Base-by-base conservation (phyloP, 2,113 vertebrate genomes). In the Sialia sialis region DNA sequence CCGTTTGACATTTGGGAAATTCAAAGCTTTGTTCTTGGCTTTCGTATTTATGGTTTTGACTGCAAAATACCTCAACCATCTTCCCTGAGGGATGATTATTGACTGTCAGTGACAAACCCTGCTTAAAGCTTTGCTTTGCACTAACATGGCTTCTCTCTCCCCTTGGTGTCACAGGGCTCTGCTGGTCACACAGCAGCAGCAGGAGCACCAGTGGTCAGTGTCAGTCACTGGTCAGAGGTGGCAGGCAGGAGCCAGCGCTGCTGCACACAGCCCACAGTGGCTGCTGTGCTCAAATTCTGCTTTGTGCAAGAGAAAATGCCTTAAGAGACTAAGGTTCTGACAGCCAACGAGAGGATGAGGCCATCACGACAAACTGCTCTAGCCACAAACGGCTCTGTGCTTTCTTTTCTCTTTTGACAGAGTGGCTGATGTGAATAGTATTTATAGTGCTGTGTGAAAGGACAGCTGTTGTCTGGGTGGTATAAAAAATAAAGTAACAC, bases 401-500 rank as follows among this genome's bases (percentile, higher is more conserved):
- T 86, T 93, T 32, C 26, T 5, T 54, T 69, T 63, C 56, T 34
- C 20, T 81, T 66, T 3, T 82, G 63, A 86, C 39, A 73, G 66
- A 82, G 67, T 59, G 82, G 48, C 52, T 88, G 89, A 88, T 67
- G 68, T 92, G 93, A 93, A 62, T 78, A 81, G 14, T 93, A 78
- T 64, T 94, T 88, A 81, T 32, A 92, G 70, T 48, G 76, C 67
- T 6, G 70, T 79, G 92, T 94, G 78, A 54, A 92, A 92, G 64
- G 59, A 21, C 26, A 48, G 5, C 41, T 46, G 1, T 36, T 70
- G 79, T 69, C 58, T 43, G 43, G 70, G 55, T 85, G 69, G 48
- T 52, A 27, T 27, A 22, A 22, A 55, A 70, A 95, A 96, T 96
- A 96, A 96, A 97, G 14, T 39, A 39, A 39, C 7, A 13, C 30